Conservation (phyloP, 2,888 invertebrate genomes). For the Drosophila colorata region DNA sequence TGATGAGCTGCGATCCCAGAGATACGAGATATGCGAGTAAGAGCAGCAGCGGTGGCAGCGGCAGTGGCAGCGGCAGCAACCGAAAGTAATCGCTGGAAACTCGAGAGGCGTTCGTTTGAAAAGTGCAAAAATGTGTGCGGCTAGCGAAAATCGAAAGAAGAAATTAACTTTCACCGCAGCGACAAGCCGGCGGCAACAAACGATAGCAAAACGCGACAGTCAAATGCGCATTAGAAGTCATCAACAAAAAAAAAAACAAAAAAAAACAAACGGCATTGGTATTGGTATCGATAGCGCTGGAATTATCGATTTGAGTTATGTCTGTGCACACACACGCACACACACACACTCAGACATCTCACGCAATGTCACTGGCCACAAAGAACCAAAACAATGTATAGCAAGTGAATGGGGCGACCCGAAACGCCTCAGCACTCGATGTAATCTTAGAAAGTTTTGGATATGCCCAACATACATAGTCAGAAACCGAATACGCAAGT, state of each 20-base stretch:
- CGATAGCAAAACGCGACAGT: conserved; percentile 46
- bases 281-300: conserved; percentile 18
- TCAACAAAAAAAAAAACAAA: conserved; percentile 37
- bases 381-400: conserved; percentile 24
- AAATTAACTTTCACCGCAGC: conserved; percentile 66
- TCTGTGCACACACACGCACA: conserved; percentile 3
- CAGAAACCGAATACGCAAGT: conserved; percentile 40
- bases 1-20: conserved; percentile 70
- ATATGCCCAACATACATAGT: conserved; percentile 13
- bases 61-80: conserved; percentile 39
- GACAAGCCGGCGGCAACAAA: conserved; percentile 54
- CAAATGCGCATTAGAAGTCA: conserved; percentile 73
- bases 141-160: conserved; percentile 73
- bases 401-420: conserved; percentile 35
- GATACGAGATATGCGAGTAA: conserved; percentile 23
- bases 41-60: conserved; percentile 11
- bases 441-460: conserved; percentile 44
- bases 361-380: conserved; percentile 8
- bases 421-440: not conserved
- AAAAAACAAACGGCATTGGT: conserved; percentile 29
- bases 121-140: conserved; percentile 65
- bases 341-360: not conserved
- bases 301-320: conserved; percentile 21
- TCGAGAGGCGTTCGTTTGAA: conserved; percentile 64
- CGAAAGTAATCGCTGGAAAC: conserved; percentile 73